Base-by-base conservation (phyloP, 2,113 vertebrate genomes). In the Euleptes europaea region DNA sequence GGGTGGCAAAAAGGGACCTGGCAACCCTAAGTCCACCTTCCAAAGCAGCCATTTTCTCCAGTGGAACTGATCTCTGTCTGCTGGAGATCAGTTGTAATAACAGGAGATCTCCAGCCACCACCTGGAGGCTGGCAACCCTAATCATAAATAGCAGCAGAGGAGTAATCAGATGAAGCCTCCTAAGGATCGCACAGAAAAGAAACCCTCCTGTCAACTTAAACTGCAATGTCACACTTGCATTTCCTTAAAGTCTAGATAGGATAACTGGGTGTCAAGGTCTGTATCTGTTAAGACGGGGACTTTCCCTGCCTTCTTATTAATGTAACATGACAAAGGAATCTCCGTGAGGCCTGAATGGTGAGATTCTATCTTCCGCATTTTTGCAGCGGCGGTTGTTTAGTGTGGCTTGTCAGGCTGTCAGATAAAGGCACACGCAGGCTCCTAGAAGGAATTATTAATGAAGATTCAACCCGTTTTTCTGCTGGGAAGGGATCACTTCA, bases 371-470 rank as follows among this genome's bases (percentile, higher is more conserved):
- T 94, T 91, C 91, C 93, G 83, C 92, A 93, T 94, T 96, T 93
- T 86, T 90, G 74, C 84, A 86, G 88, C 91, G 94, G 93, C 94
- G 95, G 92, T 94, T 95, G 94, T 95, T 96, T 94, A 91, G 93
- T 90, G 91, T 84, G 85, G 88, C 94, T 94, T 93, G 94, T 95
- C 95, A 94, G 85, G 40, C 91, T 96, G 95, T 94, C 94, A 95
- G 88, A 95, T 90, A 93, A 95, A 95, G 94, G 92, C 90, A 90
- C 84, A 38, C 47, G 73, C 23, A 93, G 84, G 76, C 2, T 92
- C 94, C 91, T 92, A 89, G 76, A 88, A 94, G 90, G 94, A 96
- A 95, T 95, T 96, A 95, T 96, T 96, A 96, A 96, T 95, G 95
- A 96, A 94, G 90, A 94, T 94, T 95, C 69, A 71, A 92, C 90